Base-by-base conservation (phyloP, 1,140 invertebrate genomes). In the Sitophilus oryzae region DNA sequence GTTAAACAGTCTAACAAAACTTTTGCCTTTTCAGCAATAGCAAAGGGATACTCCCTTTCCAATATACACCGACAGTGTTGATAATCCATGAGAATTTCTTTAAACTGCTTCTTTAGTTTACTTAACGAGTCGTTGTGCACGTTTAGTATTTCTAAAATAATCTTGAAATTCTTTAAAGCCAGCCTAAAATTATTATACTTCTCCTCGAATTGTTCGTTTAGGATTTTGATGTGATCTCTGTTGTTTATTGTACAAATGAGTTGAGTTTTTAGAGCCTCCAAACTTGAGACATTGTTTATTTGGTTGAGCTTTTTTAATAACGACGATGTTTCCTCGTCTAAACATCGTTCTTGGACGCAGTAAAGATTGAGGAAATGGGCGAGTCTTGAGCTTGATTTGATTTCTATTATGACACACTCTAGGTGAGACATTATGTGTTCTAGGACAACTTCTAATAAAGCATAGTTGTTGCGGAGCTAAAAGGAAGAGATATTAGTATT, bases 121-220 rank as follows among this genome's bases (percentile, higher is more conserved):
- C 62, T 49, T 37, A 69, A 50, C 20, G 65, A 61, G 38, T 55
- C 41, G 6, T 56, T 46, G 37, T 60, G 62, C 23, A 69, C 56
- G 44, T 65, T 66, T 25, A 66, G 60, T 35, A 61, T 61, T 53
- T 69, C 63, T 20, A 69, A 52, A 25, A 69, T 60, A 18, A 68
- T 63, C 50, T 66, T 66, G 43, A 69, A 64, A 51, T 69, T 69
- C 18, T 67, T 64, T n/a, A 62, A 50, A 8, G 66, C 67, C 41
- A 62, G 55, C 18, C 61, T 56, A 45, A 62, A 68, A 55, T 69
- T 63, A 41, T 57, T 57, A 21, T 66, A 62, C 19, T 58, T 59
- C 5, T 53, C 42, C 11, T 57, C 55, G 51, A 60, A 63, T 25
- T 68, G 60, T 2, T 16, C 18, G 14, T 57, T 51, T 21, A 60